Percentiles rank a stretch among this genome's conserved stretches.
Conservation (phyloP, 2,888 invertebrate genomes). For the Phortica magna region DNA sequence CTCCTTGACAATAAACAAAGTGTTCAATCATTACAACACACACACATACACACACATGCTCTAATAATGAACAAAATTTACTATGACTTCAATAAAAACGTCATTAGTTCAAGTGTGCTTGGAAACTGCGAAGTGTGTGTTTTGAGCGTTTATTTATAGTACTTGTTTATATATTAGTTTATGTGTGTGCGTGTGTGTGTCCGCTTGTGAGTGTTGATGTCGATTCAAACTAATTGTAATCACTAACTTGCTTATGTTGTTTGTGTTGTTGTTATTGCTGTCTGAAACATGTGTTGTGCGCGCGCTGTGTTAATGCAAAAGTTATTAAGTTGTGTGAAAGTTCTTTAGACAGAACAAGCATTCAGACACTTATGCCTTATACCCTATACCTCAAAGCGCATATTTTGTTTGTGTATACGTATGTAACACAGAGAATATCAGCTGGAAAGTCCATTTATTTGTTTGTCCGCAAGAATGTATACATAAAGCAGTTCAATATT, state of each 20-base stretch:
- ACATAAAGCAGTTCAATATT: too few species aligned
- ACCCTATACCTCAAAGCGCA: too few species aligned
- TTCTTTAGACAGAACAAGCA: neutral
- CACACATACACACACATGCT: slow-evolving; percentile 3
- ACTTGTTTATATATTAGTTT: neutral
- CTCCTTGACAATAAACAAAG: slow-evolving; percentile 42
- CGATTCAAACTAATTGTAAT: neutral
- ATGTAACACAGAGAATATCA: too few species aligned
- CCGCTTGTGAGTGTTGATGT: neutral
- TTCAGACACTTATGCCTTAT: too few species aligned
- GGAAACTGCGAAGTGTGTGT: slow-evolving; percentile 1
- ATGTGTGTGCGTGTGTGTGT: neutral
- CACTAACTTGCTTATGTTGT: neutral
- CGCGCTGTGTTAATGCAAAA: slow-evolving; percentile 54
- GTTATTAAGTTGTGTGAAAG: slow-evolving; percentile 62
- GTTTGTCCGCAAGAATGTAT: too few species aligned
- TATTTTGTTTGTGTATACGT: too few species aligned
- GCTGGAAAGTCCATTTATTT: too few species aligned
- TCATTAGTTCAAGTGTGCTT: slow-evolving; percentile 31
- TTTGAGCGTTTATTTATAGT: neutral
- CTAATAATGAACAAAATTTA: neutral
- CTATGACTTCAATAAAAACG: slow-evolving; percentile 34
- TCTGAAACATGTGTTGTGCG: slow-evolving; percentile 61
- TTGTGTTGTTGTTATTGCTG: slow-evolving; percentile 49
- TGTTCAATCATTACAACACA: slow-evolving; percentile 56